phyloP scores from a whole-genome alignment of 2,888 invertebrate genomes.

The Tineola bisselliella region DNA sequence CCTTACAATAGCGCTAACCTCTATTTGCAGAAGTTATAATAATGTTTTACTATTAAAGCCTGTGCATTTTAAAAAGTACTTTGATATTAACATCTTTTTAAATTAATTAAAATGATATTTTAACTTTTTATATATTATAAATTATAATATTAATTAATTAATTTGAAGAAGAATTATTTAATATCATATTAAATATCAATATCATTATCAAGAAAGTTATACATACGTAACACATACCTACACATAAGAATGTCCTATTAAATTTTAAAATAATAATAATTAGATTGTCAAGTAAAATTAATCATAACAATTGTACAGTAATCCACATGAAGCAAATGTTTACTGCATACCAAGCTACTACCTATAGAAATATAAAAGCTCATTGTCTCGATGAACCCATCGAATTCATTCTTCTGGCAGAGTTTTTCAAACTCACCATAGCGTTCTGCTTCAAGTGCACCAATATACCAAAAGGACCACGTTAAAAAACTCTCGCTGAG shows the following conservation, averaged over 20 bases:
- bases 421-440: conserved; percentile 51
- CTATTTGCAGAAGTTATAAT: not conserved
- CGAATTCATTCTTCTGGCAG: conserved; percentile 23
- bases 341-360: conserved; percentile 25
- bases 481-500: conserved; percentile 55
- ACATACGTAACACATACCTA: too few species aligned
- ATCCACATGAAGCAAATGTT: not conserved
- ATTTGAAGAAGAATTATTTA: too few species aligned
- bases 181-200: too few species aligned
- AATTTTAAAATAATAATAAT: not conserved
- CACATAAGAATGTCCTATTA: not conserved
- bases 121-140: too few species aligned
- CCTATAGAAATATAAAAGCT: conserved; percentile 27
- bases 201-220: too few species aligned
- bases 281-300: not conserved
- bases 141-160: too few species aligned
- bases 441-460: conserved; percentile 52
- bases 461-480: conserved; percentile 33
- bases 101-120: too few species aligned
- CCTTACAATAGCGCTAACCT: not conserved
- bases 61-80: not conserved
- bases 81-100: too few species aligned
- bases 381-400: conserved; percentile 28
- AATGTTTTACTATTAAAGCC: not conserved
- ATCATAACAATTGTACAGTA: not conserved